phyloP scores from a whole-genome alignment of 64 coral and sea anemone species.

The Dendronephthya gigantea region DNA sequence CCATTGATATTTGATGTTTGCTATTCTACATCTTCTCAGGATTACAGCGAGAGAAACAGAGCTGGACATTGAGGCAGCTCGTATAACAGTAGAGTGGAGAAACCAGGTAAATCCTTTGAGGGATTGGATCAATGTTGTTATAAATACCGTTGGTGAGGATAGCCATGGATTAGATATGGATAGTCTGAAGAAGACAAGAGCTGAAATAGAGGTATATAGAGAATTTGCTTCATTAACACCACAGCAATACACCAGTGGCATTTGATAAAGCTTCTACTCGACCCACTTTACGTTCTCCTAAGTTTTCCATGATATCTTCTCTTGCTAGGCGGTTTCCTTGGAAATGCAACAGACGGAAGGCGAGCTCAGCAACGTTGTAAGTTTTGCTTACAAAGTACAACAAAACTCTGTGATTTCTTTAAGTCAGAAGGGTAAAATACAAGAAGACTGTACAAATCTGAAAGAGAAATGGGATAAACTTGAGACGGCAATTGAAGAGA shows the following conservation, averaged over 20 bases:
- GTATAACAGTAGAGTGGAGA: not conserved
- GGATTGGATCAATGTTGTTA: not conserved
- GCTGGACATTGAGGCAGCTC: not conserved
- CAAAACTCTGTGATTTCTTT: not conserved
- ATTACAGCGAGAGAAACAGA: not conserved
- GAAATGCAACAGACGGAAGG: not conserved
- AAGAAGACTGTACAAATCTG: not conserved
- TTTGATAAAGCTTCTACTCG: no score
- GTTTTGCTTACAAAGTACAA: conserved; percentile 4
- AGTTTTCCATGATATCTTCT: not conserved
- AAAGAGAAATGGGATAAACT: not conserved
- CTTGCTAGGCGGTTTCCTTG: not conserved
- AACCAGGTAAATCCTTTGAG: not conserved
- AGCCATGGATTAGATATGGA: not conserved
- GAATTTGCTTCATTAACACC: no score
- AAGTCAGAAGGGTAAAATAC: not conserved
- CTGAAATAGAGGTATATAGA: not conserved
- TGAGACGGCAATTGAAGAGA: not conserved
- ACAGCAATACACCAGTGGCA: no score
- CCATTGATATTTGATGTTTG: no score
- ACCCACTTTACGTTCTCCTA: no score
- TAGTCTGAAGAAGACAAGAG: not conserved
- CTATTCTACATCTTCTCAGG: not conserved
- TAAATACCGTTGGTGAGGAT: not conserved
- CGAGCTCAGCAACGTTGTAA: not conserved